Evolutionary conservation across 1,140 invertebrate species (phyloP).

Genomic region (Drosophila ficusphila): DNA sequence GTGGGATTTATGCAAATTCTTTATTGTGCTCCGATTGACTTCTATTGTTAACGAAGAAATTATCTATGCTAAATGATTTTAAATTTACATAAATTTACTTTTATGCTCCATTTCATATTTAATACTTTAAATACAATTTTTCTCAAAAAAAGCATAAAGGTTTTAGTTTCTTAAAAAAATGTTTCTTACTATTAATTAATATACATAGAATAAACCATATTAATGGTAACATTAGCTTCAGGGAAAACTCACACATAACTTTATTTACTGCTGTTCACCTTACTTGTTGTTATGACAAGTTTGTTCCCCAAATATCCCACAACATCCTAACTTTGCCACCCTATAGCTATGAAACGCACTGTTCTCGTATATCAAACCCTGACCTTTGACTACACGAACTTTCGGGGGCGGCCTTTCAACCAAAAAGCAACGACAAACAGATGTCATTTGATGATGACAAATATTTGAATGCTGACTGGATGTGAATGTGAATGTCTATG

Average conservation of each 20-base stretch:
- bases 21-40: constrained; percentile 20
- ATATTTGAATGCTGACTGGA: constrained; percentile 63
- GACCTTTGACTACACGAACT: constrained; percentile 49
- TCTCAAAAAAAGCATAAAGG: too few species aligned
- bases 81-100: not conserved
- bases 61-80: constrained; percentile 4
- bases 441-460: constrained; percentile 65
- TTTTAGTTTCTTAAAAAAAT: too few species aligned
- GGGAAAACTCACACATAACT: not conserved
- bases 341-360: constrained; percentile 6
- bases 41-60: constrained; percentile 10
- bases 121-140: not conserved
- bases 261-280: too few species aligned
- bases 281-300: not conserved
- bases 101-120: not conserved
- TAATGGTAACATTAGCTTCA: too few species aligned
- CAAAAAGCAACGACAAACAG: constrained; percentile 37
- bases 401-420: constrained; percentile 51
- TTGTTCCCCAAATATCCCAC: not conserved
- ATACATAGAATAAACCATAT: too few species aligned
- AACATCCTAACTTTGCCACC: too few species aligned
- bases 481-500: constrained; percentile 19
- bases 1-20: constrained; percentile 49
- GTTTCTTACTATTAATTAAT: too few species aligned
- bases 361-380: constrained; percentile 24